These are phyloP conservation scores for Gastrophryne carolinensis DNA, from an alignment of 2,797 vertebrate species.

Conservation along the genomic window DNA sequence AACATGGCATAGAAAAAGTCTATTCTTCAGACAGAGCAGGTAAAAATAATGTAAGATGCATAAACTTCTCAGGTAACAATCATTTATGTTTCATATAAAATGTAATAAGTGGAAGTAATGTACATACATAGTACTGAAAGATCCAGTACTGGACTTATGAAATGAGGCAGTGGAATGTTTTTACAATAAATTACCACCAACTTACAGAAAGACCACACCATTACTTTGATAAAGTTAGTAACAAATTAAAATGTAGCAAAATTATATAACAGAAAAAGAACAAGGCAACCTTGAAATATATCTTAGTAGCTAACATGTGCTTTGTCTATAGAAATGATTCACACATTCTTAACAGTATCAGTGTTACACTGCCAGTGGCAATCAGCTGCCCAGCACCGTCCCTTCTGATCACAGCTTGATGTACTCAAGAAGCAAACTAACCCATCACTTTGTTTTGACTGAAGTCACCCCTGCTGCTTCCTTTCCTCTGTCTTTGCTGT, in stretches of 20 bases:
- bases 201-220: too few species aligned
- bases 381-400: conserved; percentile 8
- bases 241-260: background rate
- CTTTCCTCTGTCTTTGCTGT: conserved; percentile 14
- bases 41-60: too few species aligned
- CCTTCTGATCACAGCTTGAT: conserved; percentile 44
- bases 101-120: too few species aligned
- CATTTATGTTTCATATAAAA: too few species aligned
- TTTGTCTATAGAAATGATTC: conserved; percentile 52
- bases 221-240: too few species aligned
- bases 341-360: conserved; percentile 35
- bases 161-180: too few species aligned
- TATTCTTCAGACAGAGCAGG: too few species aligned
- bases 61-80: too few species aligned
- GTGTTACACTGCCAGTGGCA: conserved; percentile 19
- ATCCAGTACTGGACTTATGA: too few species aligned
- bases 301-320: conserved; percentile 52
- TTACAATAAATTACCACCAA: too few species aligned
- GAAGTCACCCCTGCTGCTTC: conserved; percentile 34
- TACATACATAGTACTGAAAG: too few species aligned
- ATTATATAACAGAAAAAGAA: conserved; percentile 18
- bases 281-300: conserved; percentile 20
- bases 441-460: conserved; percentile 44
- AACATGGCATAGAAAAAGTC: too few species aligned
- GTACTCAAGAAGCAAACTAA: conserved; percentile 43